Evolutionary conservation across 2,113 vertebrate species (phyloP), one percentile per base, ranked within the genome.

Genomic region (Sardina pilchardus): DNA sequence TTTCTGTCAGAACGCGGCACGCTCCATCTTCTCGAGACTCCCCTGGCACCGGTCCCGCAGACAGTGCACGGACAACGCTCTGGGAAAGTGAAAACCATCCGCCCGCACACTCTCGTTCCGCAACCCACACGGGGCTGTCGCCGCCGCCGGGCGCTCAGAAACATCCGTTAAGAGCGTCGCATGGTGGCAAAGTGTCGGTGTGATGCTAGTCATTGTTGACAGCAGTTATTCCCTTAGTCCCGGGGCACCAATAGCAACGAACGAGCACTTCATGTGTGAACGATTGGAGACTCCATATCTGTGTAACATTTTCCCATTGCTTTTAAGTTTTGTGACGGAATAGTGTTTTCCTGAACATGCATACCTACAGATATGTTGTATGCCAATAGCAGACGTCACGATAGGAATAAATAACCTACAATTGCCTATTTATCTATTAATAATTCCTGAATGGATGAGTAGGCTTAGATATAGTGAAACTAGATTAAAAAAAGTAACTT

Each of bases 321-420:
- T 34, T 34, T 78, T 36, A 78, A 78, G 71, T 78, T 34, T 17
- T 78, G 24, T 30, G 63, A 1, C 5, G 59, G 12, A 84, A 71
- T n/a, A 26, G 45, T 1, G 67, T 26, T 84, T 67, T 71, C 26
- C 12, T 43, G n/a, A 30, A 19, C 36, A 45, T 45, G n/a, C 24
- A 78, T 89, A 87, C 90, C 89, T 87, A 88, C 9, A 50, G 0
- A n/a, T 3, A 63, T 63, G 8, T 24, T n/a, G 26, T 67, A 30
- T 4, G 53, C 48, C 48, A 5, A 50, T 50, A 14, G 48, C 2
- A 47, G 0, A 47, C 45, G 7, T 47, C 16, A 53, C 19, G 16
- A 21, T 53, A 53, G 3, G 16, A 53, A 53, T 19, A 53, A 17
- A 53, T 53, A 21, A 19, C 12, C 12, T 47, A 47, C 2, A 47